phyloP scores from a whole-genome alignment of 92 coral and sea anemone genomes.

The Epizoanthus scotinus region DNA sequence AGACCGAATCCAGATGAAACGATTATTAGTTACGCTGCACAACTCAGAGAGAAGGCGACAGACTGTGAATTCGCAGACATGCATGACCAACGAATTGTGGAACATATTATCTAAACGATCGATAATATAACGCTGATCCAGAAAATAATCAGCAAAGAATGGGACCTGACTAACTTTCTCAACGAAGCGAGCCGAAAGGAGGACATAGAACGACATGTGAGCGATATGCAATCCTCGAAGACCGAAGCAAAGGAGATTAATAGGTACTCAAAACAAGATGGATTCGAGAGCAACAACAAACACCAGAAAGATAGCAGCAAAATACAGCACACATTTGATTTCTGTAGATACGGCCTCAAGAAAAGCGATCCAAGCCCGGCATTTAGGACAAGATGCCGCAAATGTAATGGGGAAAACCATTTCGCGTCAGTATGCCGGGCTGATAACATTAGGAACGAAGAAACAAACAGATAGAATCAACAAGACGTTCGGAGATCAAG shows the following conservation, averaged over 20 bases:
- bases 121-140: slow-evolving; percentile 53
- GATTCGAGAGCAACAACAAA: too few relatives aligned
- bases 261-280: not conserved
- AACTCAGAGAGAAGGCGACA: slow-evolving; percentile 42
- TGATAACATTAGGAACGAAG: too few relatives aligned
- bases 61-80: slow-evolving; percentile 55
- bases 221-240: slow-evolving; percentile 54
- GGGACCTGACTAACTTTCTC: slow-evolving; percentile 59
- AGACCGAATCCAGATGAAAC: slow-evolving; percentile 37
- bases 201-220: slow-evolving; percentile 53
- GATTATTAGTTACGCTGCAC: slow-evolving; percentile 33
- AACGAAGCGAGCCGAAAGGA: slow-evolving; percentile 62
- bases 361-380: slow-evolving; percentile 56
- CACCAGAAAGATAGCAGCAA: too few relatives aligned
- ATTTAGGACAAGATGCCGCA: slow-evolving; percentile 53
- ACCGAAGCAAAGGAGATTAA: slow-evolving; percentile 23
- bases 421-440: slow-evolving; percentile 51
- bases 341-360: slow-evolving; percentile 31
- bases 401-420: slow-evolving; percentile 53
- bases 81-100: slow-evolving; percentile 52
- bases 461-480: not conserved
- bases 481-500: slow-evolving; percentile 28
- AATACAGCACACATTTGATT: not conserved
- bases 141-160: slow-evolving; percentile 64
- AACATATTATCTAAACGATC: slow-evolving; percentile 62